phyloP scores from a whole-genome alignment of 37 sponge, comb jelly and placozoan genomes.

The Eunapius fragilis region DNA sequence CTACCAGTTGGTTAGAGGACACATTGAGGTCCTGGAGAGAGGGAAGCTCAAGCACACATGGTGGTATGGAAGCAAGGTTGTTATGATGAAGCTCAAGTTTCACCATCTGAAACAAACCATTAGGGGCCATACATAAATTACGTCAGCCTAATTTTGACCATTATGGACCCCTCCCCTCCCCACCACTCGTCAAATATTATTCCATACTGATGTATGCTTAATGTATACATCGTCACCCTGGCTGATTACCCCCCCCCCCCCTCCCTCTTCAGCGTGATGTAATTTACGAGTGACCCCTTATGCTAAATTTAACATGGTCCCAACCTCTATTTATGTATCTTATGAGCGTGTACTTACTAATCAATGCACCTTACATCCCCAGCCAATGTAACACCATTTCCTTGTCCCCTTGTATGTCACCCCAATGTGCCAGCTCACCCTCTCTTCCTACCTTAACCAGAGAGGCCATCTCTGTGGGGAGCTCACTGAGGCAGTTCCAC shows the following conservation, averaged over 20 bases:
- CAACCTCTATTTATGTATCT: too few relatives aligned
- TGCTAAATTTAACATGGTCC: too few relatives aligned
- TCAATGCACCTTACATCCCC: too few relatives aligned
- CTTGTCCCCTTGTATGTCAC: not conserved
- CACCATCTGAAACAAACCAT: constrained; percentile 25
- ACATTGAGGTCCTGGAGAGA: constrained; percentile 46
- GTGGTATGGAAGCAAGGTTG: constrained; percentile 52
- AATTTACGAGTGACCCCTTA: too few relatives aligned
- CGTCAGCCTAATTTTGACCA: too few relatives aligned
- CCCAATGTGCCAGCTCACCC: not conserved
- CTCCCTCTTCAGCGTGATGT: too few relatives aligned
- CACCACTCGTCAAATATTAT: too few relatives aligned
- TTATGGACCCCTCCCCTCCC: too few relatives aligned
- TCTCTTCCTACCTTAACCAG: not conserved
- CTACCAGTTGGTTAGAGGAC: constrained; percentile 57
- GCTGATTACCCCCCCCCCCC: too few relatives aligned
- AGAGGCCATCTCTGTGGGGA: constrained; percentile 50
- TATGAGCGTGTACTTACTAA: too few relatives aligned
- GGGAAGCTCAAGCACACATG: constrained; percentile 55
- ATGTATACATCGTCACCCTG: too few relatives aligned
- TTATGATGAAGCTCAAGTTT: constrained; percentile 52
- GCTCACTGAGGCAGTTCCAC: constrained; percentile 35
- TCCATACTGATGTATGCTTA: too few relatives aligned
- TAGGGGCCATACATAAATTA: not conserved
- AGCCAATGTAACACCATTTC: not conserved